These are phyloP conservation scores for Eriosoma lanigerum DNA, from an alignment of 1,140 invertebrate species.

Conservation along the genomic window DNA sequence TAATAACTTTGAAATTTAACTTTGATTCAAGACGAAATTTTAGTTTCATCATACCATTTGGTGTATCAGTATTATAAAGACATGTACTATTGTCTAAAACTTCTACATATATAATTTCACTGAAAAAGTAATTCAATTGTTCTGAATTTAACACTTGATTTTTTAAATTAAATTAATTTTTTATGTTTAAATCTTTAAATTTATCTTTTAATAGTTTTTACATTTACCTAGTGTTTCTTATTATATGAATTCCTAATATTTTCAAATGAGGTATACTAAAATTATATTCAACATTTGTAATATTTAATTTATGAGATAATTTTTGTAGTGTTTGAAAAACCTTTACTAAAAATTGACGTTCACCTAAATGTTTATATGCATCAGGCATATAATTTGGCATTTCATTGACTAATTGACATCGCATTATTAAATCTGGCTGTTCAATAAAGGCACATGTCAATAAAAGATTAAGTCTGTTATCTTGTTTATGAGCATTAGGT, in stretches of 20 bases:
- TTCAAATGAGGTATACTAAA: slow-evolving; percentile 36
- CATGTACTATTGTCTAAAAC: slow-evolving; percentile 41
- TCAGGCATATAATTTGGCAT: slow-evolving; percentile 6
- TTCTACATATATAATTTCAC: slow-evolving; percentile 16
- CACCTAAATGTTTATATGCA: not conserved
- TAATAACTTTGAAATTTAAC: slow-evolving; percentile 9
- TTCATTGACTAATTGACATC: not conserved
- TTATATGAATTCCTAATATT: slow-evolving; percentile 35
- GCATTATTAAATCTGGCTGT: not conserved
- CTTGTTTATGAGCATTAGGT: slow-evolving; percentile 36
- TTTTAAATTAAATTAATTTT: too few relatives aligned
- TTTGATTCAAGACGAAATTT: slow-evolving; percentile 44
- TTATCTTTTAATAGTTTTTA: too few relatives aligned
- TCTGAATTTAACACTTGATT: too few relatives aligned
- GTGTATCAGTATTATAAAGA: slow-evolving; percentile 14
- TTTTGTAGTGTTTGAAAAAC: slow-evolving; percentile 13
- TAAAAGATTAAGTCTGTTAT: slow-evolving; percentile 44
- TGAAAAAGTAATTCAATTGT: slow-evolving; percentile 3
- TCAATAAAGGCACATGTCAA: slow-evolving; percentile 27
- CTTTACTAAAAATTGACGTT: slow-evolving; percentile 25
- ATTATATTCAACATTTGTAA: slow-evolving; percentile 11
- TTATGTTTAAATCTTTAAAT: too few relatives aligned
- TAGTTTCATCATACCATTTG: slow-evolving; percentile 45
- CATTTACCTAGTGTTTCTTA: slow-evolving; percentile 22
- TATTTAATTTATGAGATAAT: slow-evolving; percentile 10